These are phyloP conservation scores for Silurus asotus DNA, from an alignment of 2,113 vertebrate genomes.

Conservation along the genomic window DNA sequence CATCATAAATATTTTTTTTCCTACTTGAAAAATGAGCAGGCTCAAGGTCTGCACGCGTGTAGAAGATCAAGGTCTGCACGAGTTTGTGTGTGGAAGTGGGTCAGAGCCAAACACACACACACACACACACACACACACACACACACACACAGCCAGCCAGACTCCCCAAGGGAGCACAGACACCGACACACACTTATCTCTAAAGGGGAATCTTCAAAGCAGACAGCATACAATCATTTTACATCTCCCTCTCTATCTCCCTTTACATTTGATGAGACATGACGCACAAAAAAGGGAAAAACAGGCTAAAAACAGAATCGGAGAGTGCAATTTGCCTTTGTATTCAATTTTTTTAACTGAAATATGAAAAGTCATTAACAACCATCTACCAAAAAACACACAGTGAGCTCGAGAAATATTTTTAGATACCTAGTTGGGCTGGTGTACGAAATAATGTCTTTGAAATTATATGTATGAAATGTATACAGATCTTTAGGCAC, in stretches of 20 bases:
- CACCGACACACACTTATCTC: conserved; percentile 29
- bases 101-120: conserved; percentile 18
- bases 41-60: neutral
- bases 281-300: neutral
- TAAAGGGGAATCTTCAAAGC: conserved; percentile 44
- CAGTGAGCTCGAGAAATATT: neutral
- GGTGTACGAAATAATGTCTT: no score
- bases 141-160: conserved; percentile 14
- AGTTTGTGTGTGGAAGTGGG: neutral
- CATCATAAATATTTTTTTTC: neutral
- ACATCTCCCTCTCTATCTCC: conserved; percentile 11
- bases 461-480: no score
- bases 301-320: neutral
- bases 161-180: conserved; percentile 10
- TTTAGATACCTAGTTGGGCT: neutral
- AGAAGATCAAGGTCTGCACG: neutral
- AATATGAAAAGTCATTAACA: neutral
- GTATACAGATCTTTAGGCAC: neutral
- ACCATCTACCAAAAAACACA: neutral
- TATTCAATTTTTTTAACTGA: neutral
- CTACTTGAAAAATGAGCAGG: neutral
- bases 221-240: conserved; percentile 29
- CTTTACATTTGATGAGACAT: conserved; percentile 7
- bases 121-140: conserved; percentile 2
- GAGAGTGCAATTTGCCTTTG: neutral